phyloP scores from a whole-genome alignment of 92 coral and sea anemone species.

The Epizoanthus stellaris region DNA sequence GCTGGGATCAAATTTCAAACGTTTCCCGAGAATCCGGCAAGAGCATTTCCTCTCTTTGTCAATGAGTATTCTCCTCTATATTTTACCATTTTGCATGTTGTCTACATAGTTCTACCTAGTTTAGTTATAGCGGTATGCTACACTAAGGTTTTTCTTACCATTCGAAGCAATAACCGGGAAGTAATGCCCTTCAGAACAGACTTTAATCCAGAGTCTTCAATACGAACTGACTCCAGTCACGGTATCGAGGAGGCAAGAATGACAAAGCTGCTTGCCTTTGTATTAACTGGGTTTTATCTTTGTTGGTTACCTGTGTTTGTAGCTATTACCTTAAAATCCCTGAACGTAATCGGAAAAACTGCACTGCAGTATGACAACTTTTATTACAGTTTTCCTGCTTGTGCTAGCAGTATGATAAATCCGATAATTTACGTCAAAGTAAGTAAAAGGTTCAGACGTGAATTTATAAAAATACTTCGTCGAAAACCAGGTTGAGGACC shows the following conservation, averaged over 20 bases:
- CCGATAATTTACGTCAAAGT: constrained; percentile 18
- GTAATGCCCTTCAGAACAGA: too few relatives aligned
- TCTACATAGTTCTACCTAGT: constrained; percentile 19
- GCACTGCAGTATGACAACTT: constrained; percentile 17
- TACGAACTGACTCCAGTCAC: too few relatives aligned
- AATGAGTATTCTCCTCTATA: not conserved
- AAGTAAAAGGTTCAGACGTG: constrained; percentile 19
- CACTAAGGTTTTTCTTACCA: constrained; percentile 1
- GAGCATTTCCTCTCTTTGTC: constrained; percentile 29
- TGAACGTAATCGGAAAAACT: not conserved
- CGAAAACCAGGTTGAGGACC: too few relatives aligned
- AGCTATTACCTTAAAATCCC: not conserved
- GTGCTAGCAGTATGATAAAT: constrained; percentile 23
- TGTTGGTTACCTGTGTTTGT: constrained; percentile 20
- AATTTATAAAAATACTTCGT: constrained; percentile 19
- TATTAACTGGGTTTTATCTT: constrained; percentile 10
- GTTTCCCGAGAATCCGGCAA: constrained; percentile 19
- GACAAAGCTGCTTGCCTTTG: constrained; percentile 2
- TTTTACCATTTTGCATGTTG: constrained; percentile 8
- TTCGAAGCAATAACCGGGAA: constrained; percentile 2
- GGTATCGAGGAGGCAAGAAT: not conserved
- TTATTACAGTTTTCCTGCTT: constrained; percentile 24
- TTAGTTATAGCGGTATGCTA: constrained; percentile 11
- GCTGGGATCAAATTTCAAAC: constrained; percentile 5
- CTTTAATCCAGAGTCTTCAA: too few relatives aligned